Percentiles rank a stretch among this genome's conserved stretches.
Evolutionary conservation across 2,113 vertebrate genomes (phyloP).

Genomic region (Lagenorhynchus albirostris): DNA sequence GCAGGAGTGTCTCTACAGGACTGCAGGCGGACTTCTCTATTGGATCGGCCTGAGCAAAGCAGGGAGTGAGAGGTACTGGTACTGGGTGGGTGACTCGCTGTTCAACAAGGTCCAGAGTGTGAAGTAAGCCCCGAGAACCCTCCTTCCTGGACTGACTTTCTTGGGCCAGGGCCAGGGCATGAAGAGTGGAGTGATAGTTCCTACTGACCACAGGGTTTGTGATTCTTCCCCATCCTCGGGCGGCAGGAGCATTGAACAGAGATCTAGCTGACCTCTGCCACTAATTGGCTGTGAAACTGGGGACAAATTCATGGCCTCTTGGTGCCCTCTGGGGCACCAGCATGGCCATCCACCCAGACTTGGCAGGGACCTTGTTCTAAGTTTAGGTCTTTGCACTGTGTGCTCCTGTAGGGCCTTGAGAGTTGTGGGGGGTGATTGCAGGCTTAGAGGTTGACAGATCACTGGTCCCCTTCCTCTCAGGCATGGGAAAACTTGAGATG

Average conservation of each 20-base stretch:
- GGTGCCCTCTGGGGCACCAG: neutral
- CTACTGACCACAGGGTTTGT: neutral
- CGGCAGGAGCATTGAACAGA: neutral
- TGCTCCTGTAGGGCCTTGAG: neutral
- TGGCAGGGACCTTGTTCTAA: neutral
- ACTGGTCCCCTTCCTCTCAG: neutral
- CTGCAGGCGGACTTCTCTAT: neutral
- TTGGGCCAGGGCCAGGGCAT: neutral
- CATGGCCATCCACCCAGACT: neutral
- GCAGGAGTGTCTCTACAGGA: constrained; percentile 61
- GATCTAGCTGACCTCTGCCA: neutral
- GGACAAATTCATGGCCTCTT: neutral
- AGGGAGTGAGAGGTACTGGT: constrained; percentile 48
- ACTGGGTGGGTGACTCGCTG: constrained; percentile 51
- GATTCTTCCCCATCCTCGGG: neutral
- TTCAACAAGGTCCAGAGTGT: constrained; percentile 9
- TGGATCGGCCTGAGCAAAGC: constrained; percentile 73
- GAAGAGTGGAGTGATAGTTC: neutral
- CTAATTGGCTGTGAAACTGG: neutral
- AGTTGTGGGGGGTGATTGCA: neutral
- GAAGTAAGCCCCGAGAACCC: neutral
- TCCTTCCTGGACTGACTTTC: neutral
- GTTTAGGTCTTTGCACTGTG: neutral
- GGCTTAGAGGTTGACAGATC: neutral
- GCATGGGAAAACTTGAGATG: neutral